These are phyloP conservation scores for Dendrophyllia cribrosa DNA, from an alignment of 64 coral and sea anemone species.

Conservation along the genomic window DNA sequence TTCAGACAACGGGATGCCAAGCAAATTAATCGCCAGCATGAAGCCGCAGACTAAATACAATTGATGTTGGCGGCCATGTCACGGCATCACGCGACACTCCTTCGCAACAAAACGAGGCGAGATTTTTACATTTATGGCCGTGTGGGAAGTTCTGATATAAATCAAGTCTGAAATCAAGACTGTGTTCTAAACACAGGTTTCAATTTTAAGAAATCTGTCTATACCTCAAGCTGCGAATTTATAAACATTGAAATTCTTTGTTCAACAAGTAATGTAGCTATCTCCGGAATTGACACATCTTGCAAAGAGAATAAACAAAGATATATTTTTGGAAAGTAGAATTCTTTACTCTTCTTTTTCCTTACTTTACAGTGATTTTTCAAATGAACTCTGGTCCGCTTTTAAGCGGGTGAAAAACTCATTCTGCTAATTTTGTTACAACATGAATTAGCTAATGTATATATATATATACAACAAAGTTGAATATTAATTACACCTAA, in stretches of 20 bases:
- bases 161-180: no score
- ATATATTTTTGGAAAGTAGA: constrained; percentile 38
- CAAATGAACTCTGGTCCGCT: neutral
- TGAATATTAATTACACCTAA: constrained; percentile 34
- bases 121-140: no score
- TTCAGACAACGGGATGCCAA: no score
- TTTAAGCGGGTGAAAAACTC: neutral
- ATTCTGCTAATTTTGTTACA: constrained; percentile 4
- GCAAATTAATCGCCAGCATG: no score
- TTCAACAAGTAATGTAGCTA: constrained; percentile 7
- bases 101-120: no score
- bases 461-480: constrained; percentile 16
- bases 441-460: constrained; percentile 3
- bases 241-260: neutral
- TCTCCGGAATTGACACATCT: constrained; percentile 12
- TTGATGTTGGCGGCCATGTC: no score
- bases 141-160: no score
- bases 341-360: constrained; percentile 1
- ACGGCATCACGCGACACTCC: no score
- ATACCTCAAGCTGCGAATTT: no score
- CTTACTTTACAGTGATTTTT: neutral
- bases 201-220: no score
- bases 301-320: neutral
- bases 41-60: no score
- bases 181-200: no score